Base-by-base conservation (phyloP, 2,797 vertebrate genomes). In the Gadopsis marmoratus region DNA sequence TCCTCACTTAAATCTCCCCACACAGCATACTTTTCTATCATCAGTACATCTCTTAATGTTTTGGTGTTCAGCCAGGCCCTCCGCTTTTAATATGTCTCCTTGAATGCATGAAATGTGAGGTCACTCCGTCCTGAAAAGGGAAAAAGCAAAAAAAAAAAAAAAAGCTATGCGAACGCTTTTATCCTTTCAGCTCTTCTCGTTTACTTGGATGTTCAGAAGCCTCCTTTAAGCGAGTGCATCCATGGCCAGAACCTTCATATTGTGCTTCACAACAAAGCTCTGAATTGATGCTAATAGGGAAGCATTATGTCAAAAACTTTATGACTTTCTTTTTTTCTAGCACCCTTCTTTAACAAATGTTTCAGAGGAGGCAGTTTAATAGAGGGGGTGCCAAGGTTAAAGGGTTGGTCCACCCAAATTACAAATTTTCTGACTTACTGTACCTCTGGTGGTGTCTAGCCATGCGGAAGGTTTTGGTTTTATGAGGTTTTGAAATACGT, bases 31-130 rank as follows among this genome's bases (percentile, higher is more conserved):
- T 45, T 51, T 43, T 19, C 43, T 31, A 26, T 70, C 50, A 62
- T 63, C 43, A 47, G 51, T 74, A 37, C 19, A n/a, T 61, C 47
- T 48, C 61, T 60, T 26, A 77, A 58, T 70, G 45, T 81, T 81
- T 50, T 63, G 66, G 31, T 70, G 61, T 83, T 35, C 58, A 78
- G 70, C 21, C 35, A 19, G 48, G 76, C 31, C 14, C 33, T 64
- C 11, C 16, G 29, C 23, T 39, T 68, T 60, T 1, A 72, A 55
- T 48, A 66, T 7, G 65, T 74, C 64, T 71, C 60, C 16, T 53
- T 33, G 5, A 77, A 55, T 51, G 26, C 65, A 41, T 63, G 31
- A 83, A 74, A 79, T 75, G 62, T 63, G 43, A 29, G 21, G 56
- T 74, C 71, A 43, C 14, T 29, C 26, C 50, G 23, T 47, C 37